Conservation (phyloP, 2,113 vertebrate species). For the Opisthocomus hoazin region DNA sequence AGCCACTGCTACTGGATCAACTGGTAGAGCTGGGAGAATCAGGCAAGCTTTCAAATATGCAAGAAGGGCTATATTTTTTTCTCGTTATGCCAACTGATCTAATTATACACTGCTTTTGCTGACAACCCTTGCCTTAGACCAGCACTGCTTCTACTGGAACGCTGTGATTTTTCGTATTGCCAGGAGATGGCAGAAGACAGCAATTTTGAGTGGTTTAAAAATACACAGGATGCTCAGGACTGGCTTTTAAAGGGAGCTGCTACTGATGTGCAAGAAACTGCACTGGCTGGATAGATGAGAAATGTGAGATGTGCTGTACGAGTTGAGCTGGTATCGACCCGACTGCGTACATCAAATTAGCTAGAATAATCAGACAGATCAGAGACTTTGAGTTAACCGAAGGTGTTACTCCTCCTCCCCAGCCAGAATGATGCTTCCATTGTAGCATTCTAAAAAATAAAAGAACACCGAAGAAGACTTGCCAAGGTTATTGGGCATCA, state of each 20-base stretch:
- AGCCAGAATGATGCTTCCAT: no score
- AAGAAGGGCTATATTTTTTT: not conserved
- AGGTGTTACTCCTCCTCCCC: not conserved
- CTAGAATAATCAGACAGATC: not conserved
- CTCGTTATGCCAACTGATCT: not conserved
- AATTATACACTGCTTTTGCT: not conserved
- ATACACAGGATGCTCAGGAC: not conserved
- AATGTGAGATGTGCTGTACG: not conserved
- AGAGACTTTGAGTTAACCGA: not conserved
- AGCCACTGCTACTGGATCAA: not conserved
- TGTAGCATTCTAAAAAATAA: not conserved
- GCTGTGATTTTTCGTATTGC: not conserved
- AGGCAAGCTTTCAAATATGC: not conserved
- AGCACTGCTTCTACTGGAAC: not conserved
- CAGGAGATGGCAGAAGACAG: constrained; percentile 60
- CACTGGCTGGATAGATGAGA: not conserved
- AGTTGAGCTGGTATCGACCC: not conserved
- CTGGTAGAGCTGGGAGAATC: not conserved
- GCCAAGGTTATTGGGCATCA: not conserved
- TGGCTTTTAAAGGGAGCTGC: not conserved
- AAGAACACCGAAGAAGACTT: not conserved
- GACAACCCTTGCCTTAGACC: not conserved
- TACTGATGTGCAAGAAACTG: not conserved
- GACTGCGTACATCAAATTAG: not conserved
- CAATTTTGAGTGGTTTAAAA: not conserved